phyloP scores from a whole-genome alignment of 2,113 vertebrate genomes.

The Grammomys dolichurus region DNA sequence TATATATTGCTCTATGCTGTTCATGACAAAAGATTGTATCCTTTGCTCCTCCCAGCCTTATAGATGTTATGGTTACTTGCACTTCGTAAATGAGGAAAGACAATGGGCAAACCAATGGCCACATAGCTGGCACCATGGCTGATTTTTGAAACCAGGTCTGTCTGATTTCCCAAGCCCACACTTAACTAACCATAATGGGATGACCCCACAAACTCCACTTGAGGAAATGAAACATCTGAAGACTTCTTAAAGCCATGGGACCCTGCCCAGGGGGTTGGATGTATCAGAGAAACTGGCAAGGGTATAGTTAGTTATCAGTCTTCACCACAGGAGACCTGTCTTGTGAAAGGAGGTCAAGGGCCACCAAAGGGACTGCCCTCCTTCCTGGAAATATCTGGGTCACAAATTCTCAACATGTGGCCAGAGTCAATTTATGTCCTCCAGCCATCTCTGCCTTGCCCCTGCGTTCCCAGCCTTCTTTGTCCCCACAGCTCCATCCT shows the following conservation, averaged over 20 bases:
- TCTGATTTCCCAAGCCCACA: conserved; percentile 38
- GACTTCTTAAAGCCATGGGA: background rate
- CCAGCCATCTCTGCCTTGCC: background rate
- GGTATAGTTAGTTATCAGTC: background rate
- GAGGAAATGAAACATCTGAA: conserved; percentile 22
- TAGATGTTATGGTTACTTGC: background rate
- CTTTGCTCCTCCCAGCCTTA: background rate
- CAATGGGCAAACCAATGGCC: background rate
- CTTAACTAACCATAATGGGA: background rate
- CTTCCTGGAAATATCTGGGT: conserved; percentile 19
- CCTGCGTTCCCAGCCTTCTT: conserved; percentile 3
- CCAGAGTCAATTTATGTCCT: conserved; percentile 1
- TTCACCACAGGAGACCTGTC: background rate
- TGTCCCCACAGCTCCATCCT: background rate
- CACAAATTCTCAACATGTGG: background rate
- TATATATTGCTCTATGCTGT: background rate
- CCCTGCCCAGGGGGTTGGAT: background rate
- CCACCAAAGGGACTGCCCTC: conserved; percentile 33
- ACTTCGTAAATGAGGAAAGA: conserved; percentile 15
- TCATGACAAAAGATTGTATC: background rate
- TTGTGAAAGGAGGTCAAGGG: background rate
- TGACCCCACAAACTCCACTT: background rate
- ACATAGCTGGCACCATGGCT: background rate
- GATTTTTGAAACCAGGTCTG: conserved; percentile 23
- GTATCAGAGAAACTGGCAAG: background rate